Evolutionary conservation across 2,113 vertebrate species (phyloP).

Genomic region (Pampusana beccarii): DNA sequence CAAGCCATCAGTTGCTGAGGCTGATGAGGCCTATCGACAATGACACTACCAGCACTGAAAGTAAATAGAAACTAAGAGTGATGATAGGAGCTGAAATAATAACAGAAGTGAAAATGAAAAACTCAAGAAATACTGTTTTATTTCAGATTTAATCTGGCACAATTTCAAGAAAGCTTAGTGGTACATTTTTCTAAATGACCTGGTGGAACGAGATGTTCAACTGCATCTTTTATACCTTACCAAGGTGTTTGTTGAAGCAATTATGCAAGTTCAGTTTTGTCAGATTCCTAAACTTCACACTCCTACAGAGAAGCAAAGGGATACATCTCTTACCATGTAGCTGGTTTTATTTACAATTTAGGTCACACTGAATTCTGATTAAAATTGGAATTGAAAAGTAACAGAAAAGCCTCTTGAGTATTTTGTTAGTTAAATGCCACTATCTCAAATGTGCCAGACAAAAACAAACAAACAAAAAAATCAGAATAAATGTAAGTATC

Average conservation of each 20-base stretch:
- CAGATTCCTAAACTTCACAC: neutral
- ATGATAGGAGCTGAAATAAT: neutral
- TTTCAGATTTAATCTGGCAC: neutral
- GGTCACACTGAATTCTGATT: neutral
- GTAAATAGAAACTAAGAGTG: neutral
- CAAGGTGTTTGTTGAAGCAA: neutral
- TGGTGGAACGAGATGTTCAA: neutral
- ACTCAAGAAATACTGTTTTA: neutral
- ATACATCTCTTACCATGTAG: neutral
- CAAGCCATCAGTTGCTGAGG: neutral
- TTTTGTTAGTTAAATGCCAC: neutral
- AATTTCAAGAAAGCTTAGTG: neutral
- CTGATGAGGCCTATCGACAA: neutral
- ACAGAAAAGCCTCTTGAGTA: neutral
- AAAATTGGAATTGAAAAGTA: neutral
- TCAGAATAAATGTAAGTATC: neutral
- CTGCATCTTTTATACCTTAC: neutral
- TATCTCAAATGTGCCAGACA: neutral
- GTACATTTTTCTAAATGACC: neutral
- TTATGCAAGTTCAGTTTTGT: neutral
- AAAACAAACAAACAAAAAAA: neutral
- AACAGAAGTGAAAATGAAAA: rapidly evolving
- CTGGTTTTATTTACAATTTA: neutral
- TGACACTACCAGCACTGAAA: neutral
- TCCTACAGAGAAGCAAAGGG: neutral